phyloP scores from a whole-genome alignment of 2,888 invertebrate species.

The Drosophila multiciliata region DNA sequence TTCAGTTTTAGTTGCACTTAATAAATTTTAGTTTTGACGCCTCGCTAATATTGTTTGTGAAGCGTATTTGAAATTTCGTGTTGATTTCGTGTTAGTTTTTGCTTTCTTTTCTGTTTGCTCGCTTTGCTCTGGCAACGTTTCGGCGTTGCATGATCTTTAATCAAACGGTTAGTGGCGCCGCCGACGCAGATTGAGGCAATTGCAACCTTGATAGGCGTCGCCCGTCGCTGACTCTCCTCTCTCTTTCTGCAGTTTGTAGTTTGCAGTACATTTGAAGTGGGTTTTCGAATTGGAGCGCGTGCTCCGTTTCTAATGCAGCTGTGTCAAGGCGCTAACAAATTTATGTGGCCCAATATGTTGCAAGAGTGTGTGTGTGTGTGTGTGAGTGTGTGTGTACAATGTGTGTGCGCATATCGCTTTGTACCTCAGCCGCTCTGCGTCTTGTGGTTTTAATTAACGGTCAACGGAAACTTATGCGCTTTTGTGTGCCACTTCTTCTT shows the following conservation, averaged over 20 bases:
- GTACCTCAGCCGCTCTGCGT: conserved; percentile 27
- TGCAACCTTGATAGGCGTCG: conserved; percentile 74
- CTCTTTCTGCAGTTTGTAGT: conserved; percentile 1
- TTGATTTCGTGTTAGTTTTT: background rate
- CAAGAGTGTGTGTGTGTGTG: conserved; percentile 8
- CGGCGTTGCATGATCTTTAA: conserved; percentile 59
- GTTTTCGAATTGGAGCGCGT: conserved; percentile 53
- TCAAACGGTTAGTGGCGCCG: conserved; percentile 75
- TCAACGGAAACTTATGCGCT: conserved; percentile 77
- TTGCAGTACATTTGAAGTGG: conserved; percentile 45
- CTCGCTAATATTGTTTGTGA: background rate
- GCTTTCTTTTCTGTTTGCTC: conserved; percentile 12
- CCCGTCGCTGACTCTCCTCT: conserved; percentile 9
- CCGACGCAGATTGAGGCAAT: conserved; percentile 69
- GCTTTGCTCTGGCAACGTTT: conserved; percentile 10
- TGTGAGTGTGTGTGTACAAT: conserved; percentile 12
- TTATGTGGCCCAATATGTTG: conserved; percentile 61
- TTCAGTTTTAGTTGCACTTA: background rate
- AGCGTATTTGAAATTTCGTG: conserved; percentile 24
- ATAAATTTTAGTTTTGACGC: background rate
- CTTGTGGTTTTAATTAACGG: conserved; percentile 80
- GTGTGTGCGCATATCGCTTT: conserved; percentile 19
- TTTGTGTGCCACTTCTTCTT: conserved; percentile 63
- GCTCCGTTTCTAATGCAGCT: conserved; percentile 72
- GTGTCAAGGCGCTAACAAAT: conserved; percentile 77